These are phyloP conservation scores for Empidonax alnorum DNA, from an alignment of 2,113 vertebrate species.

Conservation along the genomic window DNA sequence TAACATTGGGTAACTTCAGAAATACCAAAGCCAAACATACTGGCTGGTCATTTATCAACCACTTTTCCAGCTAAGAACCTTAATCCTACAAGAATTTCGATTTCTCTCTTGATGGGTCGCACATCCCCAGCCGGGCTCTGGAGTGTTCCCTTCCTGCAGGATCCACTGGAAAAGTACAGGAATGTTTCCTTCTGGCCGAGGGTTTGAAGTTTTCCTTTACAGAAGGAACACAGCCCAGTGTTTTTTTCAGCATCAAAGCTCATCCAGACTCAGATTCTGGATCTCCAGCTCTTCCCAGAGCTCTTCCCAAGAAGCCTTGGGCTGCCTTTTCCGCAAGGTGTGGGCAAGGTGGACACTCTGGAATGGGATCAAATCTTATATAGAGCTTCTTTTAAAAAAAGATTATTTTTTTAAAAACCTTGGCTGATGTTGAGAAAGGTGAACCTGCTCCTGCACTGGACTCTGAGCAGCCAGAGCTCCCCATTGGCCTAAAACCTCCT, in stretches of 20 bases:
- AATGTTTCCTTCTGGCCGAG: neutral
- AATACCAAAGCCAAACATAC: neutral
- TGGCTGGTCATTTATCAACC: neutral
- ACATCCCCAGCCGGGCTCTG: rapidly evolving
- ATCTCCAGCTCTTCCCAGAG: neutral
- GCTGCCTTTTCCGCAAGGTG: neutral
- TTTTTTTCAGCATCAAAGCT: neutral
- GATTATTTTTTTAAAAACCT: neutral
- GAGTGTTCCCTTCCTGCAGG: rapidly evolving
- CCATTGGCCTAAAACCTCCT: neutral
- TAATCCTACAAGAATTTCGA: neutral
- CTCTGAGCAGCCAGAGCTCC: neutral
- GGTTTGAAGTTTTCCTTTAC: neutral
- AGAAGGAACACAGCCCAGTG: neutral
- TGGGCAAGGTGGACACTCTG: neutral
- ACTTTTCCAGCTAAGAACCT: neutral
- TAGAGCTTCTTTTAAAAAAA: neutral
- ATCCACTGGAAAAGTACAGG: neutral
- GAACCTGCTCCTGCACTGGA: neutral
- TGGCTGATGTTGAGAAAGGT: neutral
- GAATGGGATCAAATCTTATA: neutral
- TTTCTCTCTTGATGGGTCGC: neutral
- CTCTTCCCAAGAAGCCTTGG: neutral
- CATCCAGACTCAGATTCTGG: neutral
- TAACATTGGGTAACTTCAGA: neutral